Base-by-base conservation (phyloP, 1,140 invertebrate genomes). In the Trachymyrmex cornetzi region DNA sequence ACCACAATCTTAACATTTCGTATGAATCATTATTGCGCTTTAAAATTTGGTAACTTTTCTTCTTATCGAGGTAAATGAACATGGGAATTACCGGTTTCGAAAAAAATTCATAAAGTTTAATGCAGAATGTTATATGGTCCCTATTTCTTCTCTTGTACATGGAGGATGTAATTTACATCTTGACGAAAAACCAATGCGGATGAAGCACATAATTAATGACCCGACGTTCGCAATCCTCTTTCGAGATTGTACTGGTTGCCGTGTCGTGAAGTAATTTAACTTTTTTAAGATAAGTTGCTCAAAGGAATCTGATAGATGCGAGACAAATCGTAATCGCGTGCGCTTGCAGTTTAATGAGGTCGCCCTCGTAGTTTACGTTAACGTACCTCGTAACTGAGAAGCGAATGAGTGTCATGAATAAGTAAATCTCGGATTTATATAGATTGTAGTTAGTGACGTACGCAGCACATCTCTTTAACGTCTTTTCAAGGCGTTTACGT, bases 311-410 rank as follows among this genome's bases (percentile, higher is more conserved):
- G 80, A 75, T 84, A 61, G 69, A 84, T 50, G 69, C 69, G 38
- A 61, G 80, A 84, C 34, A 50, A 84, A 75, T 82, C 79, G 67
- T 82, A 82, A 82, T 82, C 38, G 80, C 80, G 80, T 74, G 80
- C 53, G 9, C 69, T 61, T 30, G 38, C 38, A 48, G 38, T 75
- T 82, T 84, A 84, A 84, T 34, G 69, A 84, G 80, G 27, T 84
- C n/a, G 27, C 27, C n/a, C 27, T 24, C 30, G 55, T 22, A 57
- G 48, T 19, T 84, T n/a, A 61, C 50, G 38, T 74, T 82, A 74
- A 72, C 53, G 79, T 82, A 22, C 64, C 57, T 69, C n/a, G 64
- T 55, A 72, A 84, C 57, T 14, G 55, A 74, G 14, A 7, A 82
- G 38, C 24, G 55, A 74, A 74, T 74, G 67, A 72, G 24, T 24